These are phyloP conservation scores for Drosophila phalerata DNA, from an alignment of 2,888 invertebrate species.

Conservation along the genomic window DNA sequence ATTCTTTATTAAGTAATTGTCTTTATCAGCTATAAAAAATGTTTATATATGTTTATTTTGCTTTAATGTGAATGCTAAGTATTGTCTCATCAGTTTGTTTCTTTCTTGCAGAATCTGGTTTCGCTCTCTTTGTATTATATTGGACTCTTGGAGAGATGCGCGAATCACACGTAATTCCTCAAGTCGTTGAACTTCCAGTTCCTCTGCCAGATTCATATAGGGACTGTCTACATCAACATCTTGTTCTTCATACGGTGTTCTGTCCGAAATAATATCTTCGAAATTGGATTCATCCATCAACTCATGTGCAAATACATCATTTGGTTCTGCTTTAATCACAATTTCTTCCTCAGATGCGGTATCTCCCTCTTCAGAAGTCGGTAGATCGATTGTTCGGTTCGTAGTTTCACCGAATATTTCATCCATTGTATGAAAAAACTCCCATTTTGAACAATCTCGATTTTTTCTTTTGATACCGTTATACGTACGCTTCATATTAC, in stretches of 20 bases:
- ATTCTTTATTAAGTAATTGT: slow-evolving; percentile 2
- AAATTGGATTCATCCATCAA: slow-evolving; percentile 36
- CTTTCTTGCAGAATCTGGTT: slow-evolving; percentile 27
- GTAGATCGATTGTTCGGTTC: background rate
- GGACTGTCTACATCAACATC: slow-evolving; percentile 16
- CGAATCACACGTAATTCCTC: slow-evolving; percentile 32
- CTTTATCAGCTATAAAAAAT: no score
- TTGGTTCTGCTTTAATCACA: slow-evolving; percentile 6
- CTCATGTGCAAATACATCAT: background rate
- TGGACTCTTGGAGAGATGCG: slow-evolving; percentile 20
- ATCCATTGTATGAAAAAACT: slow-evolving; percentile 25
- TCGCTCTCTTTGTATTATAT: slow-evolving; percentile 30
- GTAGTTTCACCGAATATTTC: slow-evolving; percentile 12
- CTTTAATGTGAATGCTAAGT: background rate
- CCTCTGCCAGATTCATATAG: background rate
- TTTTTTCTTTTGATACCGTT: slow-evolving; percentile 21
- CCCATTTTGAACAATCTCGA: slow-evolving; percentile 8
- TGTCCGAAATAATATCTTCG: slow-evolving; percentile 15
- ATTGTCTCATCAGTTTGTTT: slow-evolving; percentile 26
- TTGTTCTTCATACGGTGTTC: background rate
- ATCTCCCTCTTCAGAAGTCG: background rate
- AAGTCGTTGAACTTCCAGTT: slow-evolving; percentile 22
- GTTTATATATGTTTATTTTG: background rate
- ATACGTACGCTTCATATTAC: slow-evolving; percentile 42
- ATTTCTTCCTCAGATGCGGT: background rate